Evolutionary conservation across 2,797 vertebrate genomes (phyloP), one percentile per base, ranked within the genome.

Genomic region (Loriculus beryllinus): DNA sequence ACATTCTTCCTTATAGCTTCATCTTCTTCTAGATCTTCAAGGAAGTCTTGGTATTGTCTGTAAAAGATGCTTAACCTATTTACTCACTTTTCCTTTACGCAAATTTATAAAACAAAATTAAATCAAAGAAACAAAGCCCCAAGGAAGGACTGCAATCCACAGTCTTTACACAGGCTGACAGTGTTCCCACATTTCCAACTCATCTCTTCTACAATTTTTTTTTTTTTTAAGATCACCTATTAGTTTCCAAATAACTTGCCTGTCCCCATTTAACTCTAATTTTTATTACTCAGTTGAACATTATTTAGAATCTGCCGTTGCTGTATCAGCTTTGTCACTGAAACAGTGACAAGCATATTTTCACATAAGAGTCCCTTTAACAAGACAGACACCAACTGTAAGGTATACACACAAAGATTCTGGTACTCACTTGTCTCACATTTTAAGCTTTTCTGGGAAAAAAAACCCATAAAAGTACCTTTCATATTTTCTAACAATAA

Each of bases 11-110:
- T 98, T 90, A 99, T 98, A 26, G 98, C 93, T 92, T 99, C 99
- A 95, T 99, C 99, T 94, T 99, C 99, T 96, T 99, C 99, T 25
- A 99, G 98, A 97, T 99, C 99, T 97, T 99, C 99, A 94, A 99
- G 98, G 97, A 99, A 99, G 96, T 99, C 99, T 93, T 99, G 98
- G 96, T 99, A 99, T 97, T 99, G 99, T 75, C 99, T 99, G 86
- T 4, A 94, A 92, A 93, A 87, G 43, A 81, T 31, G 21, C 37
- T 84, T 20, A 23, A 82, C 29, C 8, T 10, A 56, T 26, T 94
- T 62, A 84, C 12, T 69, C 74, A 21, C 25, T 60, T 57, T 13
- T 62, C 63, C 33, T 64, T 83, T 15, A n/a, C 7, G 37, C 15
- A 33, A 20, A 52, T n/a, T n/a, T 9, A 40, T 13, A 9, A 13